Evolutionary conservation across 2,797 vertebrate genomes (phyloP).

Genomic region (Pteropus rufus): DNA sequence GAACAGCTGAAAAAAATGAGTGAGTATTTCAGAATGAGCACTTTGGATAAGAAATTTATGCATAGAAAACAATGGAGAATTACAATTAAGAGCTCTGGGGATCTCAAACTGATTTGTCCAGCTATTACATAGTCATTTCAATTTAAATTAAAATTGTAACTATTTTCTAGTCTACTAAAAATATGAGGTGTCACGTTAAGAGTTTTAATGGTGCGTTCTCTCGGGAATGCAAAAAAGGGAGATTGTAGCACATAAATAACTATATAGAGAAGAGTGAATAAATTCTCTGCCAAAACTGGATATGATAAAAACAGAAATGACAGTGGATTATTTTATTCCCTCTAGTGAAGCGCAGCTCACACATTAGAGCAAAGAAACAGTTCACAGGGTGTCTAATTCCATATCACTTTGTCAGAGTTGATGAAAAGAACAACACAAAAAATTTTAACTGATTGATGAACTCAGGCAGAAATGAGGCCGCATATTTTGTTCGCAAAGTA

Average conservation of each 20-base stretch:
- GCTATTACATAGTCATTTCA: constrained; percentile 85
- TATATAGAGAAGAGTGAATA: constrained; percentile 72
- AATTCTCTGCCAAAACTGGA: constrained; percentile 76
- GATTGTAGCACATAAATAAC: constrained; percentile 77
- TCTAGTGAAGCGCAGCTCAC: constrained; percentile 62
- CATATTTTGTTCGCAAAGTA: neutral
- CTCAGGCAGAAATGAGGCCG: neutral
- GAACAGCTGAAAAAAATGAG: constrained; percentile 77
- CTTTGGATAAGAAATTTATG: constrained; percentile 83
- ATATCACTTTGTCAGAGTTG: constrained; percentile 50
- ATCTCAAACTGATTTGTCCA: constrained; percentile 84
- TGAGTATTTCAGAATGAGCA: constrained; percentile 79
- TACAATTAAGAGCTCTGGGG: constrained; percentile 85
- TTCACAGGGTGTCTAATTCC: constrained; percentile 46
- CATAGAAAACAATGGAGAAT: constrained; percentile 82
- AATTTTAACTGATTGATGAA: constrained; percentile 37
- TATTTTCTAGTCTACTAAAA: constrained; percentile 85
- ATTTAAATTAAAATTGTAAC: constrained; percentile 88
- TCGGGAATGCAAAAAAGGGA: constrained; percentile 74
- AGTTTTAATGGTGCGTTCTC: constrained; percentile 81
- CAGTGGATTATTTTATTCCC: constrained; percentile 75
- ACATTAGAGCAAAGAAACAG: constrained; percentile 59
- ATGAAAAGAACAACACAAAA: constrained; percentile 60
- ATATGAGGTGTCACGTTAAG: constrained; percentile 83
- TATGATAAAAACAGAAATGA: constrained; percentile 76